Base-by-base conservation (phyloP, 1,140 invertebrate genomes). In the Asbolus verrucosus region DNA sequence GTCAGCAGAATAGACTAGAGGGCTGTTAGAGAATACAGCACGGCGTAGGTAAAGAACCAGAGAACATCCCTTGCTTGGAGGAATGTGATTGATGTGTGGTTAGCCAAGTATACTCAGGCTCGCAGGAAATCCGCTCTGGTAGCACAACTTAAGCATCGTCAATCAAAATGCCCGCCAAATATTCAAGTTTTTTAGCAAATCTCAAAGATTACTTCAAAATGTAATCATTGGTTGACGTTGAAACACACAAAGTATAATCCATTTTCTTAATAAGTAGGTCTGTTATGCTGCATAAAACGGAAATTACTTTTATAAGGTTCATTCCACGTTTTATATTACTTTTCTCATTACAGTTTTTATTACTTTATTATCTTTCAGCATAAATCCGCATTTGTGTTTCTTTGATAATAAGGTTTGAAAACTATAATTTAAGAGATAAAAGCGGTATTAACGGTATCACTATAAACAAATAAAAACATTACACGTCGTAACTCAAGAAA, bases 81-180 rank as follows among this genome's bases (percentile, higher is more conserved):
- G 46, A 54, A 24, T 54, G 46, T 54, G 46, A 54, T 54, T 54
- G 46, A 54, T 54, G 46, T 46, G 41, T n/a, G 24, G 24, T 8
- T 27, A n/a, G 41, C 41, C 41, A 19, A 46, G 1, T 46, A 19
- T 46, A 46, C 6, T 15, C 41, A 3, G 41, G 41, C 3, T 8
- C 24, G 24, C 3, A 27, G 24, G 24, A 46, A 46, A 46, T 46
- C 41, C 41, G 41, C 9, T 39, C 16, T 39, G 16, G 13, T 39
- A 8, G 8, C 24, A 27, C 24, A 27, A 8, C 24, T 8, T 3
- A 27, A 39, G 8, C 8, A 46, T 19, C 41, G 14, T 19, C 41
- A 46, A 16, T 46, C 41, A 46, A 16, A 46, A 46, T 16, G 18
- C 15, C n/a, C n/a, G n/a, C n/a, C n/a, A n/a, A n/a, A n/a, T n/a